Evolutionary conservation across 2,113 vertebrate genomes (phyloP).

Genomic region (Crotalus tigris): DNA sequence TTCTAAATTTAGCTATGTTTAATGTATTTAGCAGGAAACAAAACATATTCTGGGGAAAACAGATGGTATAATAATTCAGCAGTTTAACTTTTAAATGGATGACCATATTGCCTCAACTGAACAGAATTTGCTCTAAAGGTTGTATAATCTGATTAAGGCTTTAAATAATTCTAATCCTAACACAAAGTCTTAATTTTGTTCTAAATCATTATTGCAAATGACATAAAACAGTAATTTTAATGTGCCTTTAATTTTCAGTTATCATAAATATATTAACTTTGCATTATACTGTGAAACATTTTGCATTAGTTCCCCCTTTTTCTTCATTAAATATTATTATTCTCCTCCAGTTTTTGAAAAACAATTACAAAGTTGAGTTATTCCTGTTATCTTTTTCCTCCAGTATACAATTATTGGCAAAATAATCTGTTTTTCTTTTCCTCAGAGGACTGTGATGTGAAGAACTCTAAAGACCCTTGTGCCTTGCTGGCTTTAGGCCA

Average conservation of each 20-base stretch:
- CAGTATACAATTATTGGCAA: neutral
- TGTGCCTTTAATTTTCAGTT: neutral
- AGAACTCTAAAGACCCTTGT: neutral
- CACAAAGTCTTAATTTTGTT: neutral
- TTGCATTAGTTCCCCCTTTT: neutral
- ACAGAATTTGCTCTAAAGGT: slow-evolving; percentile 9
- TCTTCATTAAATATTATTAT: neutral
- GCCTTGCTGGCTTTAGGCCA: neutral
- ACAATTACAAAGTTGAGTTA: neutral
- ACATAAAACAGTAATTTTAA: neutral
- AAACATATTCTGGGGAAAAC: slow-evolving; percentile 11
- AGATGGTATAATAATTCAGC: neutral
- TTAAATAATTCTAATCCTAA: neutral
- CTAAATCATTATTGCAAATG: neutral
- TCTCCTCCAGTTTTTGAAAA: neutral
- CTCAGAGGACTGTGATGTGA: neutral
- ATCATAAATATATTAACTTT: neutral
- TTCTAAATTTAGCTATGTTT: slow-evolving; percentile 52
- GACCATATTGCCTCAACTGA: slow-evolving; percentile 5
- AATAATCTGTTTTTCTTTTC: neutral
- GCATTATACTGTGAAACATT: neutral
- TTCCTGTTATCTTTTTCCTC: neutral
- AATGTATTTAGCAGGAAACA: slow-evolving; percentile 25
- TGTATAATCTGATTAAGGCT: neutral
- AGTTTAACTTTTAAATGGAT: neutral